Conservation (phyloP, 2,797 vertebrate species). For the Danio albolineatus region DNA sequence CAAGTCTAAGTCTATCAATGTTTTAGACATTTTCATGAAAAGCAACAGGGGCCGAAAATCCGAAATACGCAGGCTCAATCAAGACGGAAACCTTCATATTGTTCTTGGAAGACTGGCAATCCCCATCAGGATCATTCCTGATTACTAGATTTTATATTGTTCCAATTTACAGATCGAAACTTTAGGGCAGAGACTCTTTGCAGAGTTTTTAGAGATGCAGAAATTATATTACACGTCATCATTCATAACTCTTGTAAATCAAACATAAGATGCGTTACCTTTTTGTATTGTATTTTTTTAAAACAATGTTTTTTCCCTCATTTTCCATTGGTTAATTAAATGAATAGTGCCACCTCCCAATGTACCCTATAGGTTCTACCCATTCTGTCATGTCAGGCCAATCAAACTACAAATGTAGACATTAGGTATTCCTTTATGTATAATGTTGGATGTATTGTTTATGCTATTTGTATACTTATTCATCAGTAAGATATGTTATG, state of each 20-base stretch:
- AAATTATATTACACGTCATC: background rate
- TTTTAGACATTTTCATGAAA: slow-evolving; percentile 73
- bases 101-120: slow-evolving; percentile 81
- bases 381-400: background rate
- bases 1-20: slow-evolving; percentile 51
- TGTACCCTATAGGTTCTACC: background rate
- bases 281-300: background rate
- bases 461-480: background rate
- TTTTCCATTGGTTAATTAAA: background rate
- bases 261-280: background rate
- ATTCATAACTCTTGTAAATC: background rate
- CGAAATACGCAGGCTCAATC: slow-evolving; percentile 57
- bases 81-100: slow-evolving; percentile 73
- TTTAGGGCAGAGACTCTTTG: background rate
- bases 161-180: background rate
- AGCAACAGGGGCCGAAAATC: slow-evolving; percentile 58
- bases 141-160: slow-evolving; percentile 64
- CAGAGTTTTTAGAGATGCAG: background rate
- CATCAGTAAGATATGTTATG: background rate
- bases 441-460: background rate
- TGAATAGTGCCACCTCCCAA: background rate
- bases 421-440: background rate
- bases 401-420: background rate
- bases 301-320: background rate
- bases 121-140: slow-evolving; percentile 80